phyloP scores from a whole-genome alignment of 2,888 invertebrate genomes.

The Psylliodes chrysocephalus region DNA sequence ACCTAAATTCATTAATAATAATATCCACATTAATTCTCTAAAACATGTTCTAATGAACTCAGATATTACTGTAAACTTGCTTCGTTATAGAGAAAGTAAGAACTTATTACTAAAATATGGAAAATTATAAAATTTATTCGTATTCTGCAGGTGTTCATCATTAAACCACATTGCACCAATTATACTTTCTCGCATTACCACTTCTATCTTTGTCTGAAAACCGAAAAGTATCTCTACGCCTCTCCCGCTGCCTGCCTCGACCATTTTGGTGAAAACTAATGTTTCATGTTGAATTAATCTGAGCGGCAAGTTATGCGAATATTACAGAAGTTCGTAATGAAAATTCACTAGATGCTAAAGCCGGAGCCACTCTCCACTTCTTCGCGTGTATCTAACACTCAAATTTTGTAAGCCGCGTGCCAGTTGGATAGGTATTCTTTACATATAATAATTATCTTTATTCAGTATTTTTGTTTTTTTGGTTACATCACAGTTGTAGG shows the following conservation, averaged over 20 bases:
- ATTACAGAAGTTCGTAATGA: conserved; percentile 24
- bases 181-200: neutral
- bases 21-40: no score
- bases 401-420: neutral
- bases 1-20: no score
- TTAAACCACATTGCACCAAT: neutral
- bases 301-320: conserved; percentile 19
- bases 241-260: neutral
- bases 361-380: conserved; percentile 1
- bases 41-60: no score
- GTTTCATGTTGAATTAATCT: conserved; percentile 18
- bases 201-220: neutral
- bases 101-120: neutral
- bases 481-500: no score
- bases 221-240: neutral
- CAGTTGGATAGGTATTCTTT: neutral
- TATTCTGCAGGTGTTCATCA: neutral
- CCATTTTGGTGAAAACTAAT: conserved; percentile 8
- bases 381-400: neutral
- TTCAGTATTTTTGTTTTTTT: no score
- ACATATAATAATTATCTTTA: no score
- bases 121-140: neutral
- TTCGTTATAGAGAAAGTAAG: no score
- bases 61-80: no score
- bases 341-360: conserved; percentile 14